phyloP scores from a whole-genome alignment of 1,140 invertebrate species.

The Drosophila truncata region DNA sequence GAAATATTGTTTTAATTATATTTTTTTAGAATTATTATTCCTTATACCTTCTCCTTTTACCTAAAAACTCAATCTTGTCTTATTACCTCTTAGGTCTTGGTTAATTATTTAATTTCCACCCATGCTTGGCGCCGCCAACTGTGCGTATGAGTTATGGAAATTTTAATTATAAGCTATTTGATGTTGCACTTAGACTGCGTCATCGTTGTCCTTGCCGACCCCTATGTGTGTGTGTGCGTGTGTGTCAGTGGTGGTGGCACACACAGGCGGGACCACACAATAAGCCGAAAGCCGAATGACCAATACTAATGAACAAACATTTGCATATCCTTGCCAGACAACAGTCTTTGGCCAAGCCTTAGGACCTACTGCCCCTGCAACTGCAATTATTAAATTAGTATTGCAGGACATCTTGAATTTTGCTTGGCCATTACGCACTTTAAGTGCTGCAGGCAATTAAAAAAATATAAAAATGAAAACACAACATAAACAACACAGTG shows the following conservation, averaged over 20 bases:
- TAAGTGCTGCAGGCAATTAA: conserved; percentile 39
- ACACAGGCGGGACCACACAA: conserved; percentile 36
- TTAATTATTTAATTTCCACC: conserved; percentile 33
- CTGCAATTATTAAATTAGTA: conserved; percentile 28
- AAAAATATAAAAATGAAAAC: conserved; percentile 36
- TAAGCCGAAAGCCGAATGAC: conserved; percentile 58
- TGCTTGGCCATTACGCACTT: conserved; percentile 11
- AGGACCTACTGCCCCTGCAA: not conserved
- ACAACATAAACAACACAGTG: conserved; percentile 36
- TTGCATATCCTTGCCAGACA: conserved; percentile 54
- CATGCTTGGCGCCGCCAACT: conserved; percentile 13
- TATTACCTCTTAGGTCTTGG: not conserved
- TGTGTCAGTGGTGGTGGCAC: conserved; percentile 1
- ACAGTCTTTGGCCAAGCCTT: conserved; percentile 29
- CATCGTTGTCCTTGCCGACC: conserved; percentile 46
- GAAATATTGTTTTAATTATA: too few relatives aligned
- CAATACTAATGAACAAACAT: conserved; percentile 65
- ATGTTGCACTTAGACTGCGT: conserved; percentile 61
- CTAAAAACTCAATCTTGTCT: not conserved
- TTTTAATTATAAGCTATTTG: conserved; percentile 67
- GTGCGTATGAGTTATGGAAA: conserved; percentile 55
- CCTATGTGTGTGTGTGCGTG: not conserved
- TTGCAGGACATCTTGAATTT: conserved; percentile 24
- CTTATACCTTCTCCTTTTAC: too few relatives aligned
- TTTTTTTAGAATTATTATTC: not conserved